These are phyloP conservation scores for Catajapyx aquilonaris DNA, from an alignment of 1,140 invertebrate species.

Conservation along the genomic window DNA sequence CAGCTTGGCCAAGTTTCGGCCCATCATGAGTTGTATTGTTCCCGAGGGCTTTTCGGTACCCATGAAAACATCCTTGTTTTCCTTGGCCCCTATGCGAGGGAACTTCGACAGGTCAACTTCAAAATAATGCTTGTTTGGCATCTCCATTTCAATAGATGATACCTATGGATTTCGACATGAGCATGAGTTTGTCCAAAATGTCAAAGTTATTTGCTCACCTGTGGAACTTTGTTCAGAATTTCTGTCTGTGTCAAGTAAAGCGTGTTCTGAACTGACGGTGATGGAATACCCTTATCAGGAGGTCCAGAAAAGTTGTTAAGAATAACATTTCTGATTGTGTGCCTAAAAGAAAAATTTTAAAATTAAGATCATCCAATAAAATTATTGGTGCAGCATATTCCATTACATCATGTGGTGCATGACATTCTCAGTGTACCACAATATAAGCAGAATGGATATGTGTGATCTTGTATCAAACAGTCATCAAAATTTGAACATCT, in stretches of 20 bases:
- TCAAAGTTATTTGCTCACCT: conserved; percentile 18
- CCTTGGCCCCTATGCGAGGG: conserved; percentile 28
- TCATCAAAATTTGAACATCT: no score
- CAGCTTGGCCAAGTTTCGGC: conserved; percentile 33
- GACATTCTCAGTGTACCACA: no score
- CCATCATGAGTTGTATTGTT: conserved; percentile 42
- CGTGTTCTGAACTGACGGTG: conserved; percentile 53
- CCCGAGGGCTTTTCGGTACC: conserved; percentile 52
- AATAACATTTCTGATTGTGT: conserved; percentile 40
- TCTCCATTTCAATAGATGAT: conserved; percentile 40
- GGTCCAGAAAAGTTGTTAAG: conserved; percentile 49
- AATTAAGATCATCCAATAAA: no score
- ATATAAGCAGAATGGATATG: no score
- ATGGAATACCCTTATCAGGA: conserved; percentile 37
- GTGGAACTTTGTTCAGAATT: conserved; percentile 36
- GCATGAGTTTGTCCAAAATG: conserved; percentile 1
- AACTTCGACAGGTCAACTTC: conserved; percentile 48
- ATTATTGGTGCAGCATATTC: no score
- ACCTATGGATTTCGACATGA: conserved; percentile 27
- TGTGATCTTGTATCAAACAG: no score
- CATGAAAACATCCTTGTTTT: conserved; percentile 43
- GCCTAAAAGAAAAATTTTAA: conserved; percentile 17
- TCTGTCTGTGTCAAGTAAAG: conserved; percentile 41
- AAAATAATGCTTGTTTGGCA: conserved; percentile 61
- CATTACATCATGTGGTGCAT: no score